phyloP scores from a whole-genome alignment of 2,888 invertebrate species.

The Hermodice carunculata region DNA sequence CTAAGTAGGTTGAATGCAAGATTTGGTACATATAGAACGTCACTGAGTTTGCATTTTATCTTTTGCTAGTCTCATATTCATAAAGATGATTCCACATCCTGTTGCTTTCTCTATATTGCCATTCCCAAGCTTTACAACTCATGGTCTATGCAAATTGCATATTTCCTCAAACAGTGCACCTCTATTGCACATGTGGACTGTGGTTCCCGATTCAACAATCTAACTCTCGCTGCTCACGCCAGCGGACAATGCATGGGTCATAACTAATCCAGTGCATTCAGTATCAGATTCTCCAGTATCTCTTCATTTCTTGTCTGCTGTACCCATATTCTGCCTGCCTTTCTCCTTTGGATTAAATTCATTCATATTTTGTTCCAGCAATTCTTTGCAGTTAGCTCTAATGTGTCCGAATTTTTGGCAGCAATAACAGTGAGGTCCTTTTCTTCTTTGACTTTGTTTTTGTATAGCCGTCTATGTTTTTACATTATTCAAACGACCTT shows the following conservation, averaged over 20 bases:
- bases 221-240: not conserved
- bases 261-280: constrained; percentile 7
- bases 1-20: constrained; percentile 18
- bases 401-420: too few species aligned
- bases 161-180: too few species aligned
- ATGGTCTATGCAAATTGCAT: too few species aligned
- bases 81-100: constrained; percentile 10
- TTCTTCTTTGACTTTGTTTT: not conserved
- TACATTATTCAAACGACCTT: too few species aligned
- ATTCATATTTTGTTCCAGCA: too few species aligned
- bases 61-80: not conserved
- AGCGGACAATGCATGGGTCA: constrained; percentile 5
- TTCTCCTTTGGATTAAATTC: not conserved
- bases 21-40: constrained; percentile 19
- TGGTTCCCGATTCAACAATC: constrained; percentile 23
- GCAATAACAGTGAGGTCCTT: constrained; percentile 1
- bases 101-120: constrained; percentile 10
- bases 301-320: not conserved
- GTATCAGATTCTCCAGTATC: not conserved
- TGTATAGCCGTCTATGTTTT: too few species aligned
- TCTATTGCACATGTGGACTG: constrained; percentile 15
- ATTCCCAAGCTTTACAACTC: constrained; percentile 13
- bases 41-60: not conserved
- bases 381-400: too few species aligned
- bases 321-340: too few species aligned